phyloP scores from a whole-genome alignment of 2,888 invertebrate genomes.

The Heliconius sara region DNA sequence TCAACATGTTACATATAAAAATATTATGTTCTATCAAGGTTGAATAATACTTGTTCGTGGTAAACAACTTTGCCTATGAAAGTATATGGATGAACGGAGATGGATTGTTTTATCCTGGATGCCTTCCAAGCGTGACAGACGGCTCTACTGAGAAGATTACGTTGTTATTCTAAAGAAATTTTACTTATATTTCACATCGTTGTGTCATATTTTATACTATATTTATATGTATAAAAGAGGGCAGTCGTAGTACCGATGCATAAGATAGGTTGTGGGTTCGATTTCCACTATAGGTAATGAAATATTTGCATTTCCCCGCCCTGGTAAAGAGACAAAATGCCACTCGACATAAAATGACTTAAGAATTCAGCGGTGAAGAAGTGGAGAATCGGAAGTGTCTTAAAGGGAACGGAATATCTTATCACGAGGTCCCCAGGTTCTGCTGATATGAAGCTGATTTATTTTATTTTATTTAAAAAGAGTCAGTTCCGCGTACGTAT shows the following conservation, averaged over 20 bases:
- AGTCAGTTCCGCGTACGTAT: too few relatives aligned
- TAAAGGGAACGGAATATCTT: too few relatives aligned
- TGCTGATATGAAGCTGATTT: too few relatives aligned
- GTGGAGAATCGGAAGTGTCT: too few relatives aligned
- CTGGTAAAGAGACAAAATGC: too few relatives aligned
- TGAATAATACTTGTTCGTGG: conserved; percentile 5
- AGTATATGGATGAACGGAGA: conserved; percentile 9
- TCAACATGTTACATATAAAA: background rate
- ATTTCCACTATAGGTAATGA: too few relatives aligned
- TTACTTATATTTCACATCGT: conserved; percentile 10
- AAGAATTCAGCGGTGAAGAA: too few relatives aligned
- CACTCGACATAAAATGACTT: too few relatives aligned
- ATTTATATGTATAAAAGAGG: background rate
- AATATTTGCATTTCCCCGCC: too few relatives aligned
- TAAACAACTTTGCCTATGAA: conserved; percentile 9
- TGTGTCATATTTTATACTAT: background rate
- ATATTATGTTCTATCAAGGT: background rate
- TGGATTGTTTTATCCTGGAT: conserved; percentile 53
- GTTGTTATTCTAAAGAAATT: conserved; percentile 55
- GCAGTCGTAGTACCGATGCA: background rate
- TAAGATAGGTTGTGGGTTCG: too few relatives aligned
- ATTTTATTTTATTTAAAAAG: background rate
- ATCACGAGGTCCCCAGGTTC: too few relatives aligned
- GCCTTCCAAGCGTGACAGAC: conserved; percentile 53
- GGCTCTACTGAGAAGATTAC: conserved; percentile 53